Base-by-base conservation (phyloP, 2,797 vertebrate genomes). In the Cryptoprocta ferox region DNA sequence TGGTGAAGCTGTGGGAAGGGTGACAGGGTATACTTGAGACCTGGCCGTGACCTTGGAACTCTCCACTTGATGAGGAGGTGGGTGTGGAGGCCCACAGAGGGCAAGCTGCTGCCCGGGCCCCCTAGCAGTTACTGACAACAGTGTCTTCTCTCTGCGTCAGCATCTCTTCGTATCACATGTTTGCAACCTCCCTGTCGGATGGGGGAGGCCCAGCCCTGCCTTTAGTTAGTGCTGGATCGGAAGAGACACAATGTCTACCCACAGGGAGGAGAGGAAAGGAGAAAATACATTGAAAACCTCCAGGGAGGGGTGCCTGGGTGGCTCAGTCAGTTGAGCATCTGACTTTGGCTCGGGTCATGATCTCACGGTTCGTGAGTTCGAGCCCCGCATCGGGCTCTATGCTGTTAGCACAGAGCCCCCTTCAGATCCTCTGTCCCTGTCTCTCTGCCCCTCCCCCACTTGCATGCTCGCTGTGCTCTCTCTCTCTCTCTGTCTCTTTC, bases 1-100 rank as follows among this genome's bases (percentile, higher is more conserved):
- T 97, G 71, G 56, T 93, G 84, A 98, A 97, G 76, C 97, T 96
- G 81, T 24, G 28, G 73, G 32, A 35, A 15, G 56, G 75, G 35
- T 15, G 11, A 53, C n/a, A 71, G 59, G 14, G 24, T 3, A 71
- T 5, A 39, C 0, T 6, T 53, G 42, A 85, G 59, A 56, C 50
- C 11, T 1, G 6, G 53, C n/a, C 24, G 8, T n/a, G 32, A 35
- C 14, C 2, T 19, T 21, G 28, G 21, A 26, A 59, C 56, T 11
- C 53, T 37, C 37, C 16, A n/a, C 21, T 65, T 68, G 3, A 12
- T 6, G 26, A 71, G 19, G n/a, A 66, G 16, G 42, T 19, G 21
- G 15, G 18, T 3, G 0, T 15, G 21, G 61, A 14, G 5, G 24
- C 7, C 24, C n/a, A 35, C 16, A 24, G n/a, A 78, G 30, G 48